Conservation (phyloP, 2,113 vertebrate genomes). For the Pelvicachromis taeniatus region DNA sequence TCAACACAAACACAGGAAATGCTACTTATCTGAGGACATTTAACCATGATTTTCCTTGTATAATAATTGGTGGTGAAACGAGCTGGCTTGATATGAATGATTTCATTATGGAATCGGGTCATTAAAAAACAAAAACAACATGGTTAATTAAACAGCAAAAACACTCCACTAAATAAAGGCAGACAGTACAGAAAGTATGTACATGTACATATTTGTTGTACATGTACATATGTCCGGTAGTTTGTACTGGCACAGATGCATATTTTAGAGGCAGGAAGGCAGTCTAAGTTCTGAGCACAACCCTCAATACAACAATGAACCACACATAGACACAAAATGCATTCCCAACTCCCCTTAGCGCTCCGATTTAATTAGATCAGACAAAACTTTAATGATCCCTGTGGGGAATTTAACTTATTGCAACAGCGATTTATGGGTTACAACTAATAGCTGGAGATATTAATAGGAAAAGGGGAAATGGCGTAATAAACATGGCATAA, state of each 20-base stretch:
- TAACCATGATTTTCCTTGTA: neutral
- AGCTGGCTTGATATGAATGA: neutral
- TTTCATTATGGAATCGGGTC: neutral
- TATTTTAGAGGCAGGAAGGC: neutral
- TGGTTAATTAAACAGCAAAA: neutral
- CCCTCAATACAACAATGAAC: conserved; percentile 11
- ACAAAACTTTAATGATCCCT: conserved; percentile 15
- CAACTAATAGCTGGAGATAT: neutral
- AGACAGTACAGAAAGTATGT: neutral
- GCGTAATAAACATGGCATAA: neutral
- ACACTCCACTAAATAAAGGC: neutral
- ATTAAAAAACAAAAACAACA: neutral
- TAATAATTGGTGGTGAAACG: neutral
- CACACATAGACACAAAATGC: neutral
- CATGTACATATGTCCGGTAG: neutral
- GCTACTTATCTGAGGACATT: neutral
- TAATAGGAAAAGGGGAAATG: conserved; percentile 1
- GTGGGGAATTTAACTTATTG: neutral
- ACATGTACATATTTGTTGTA: neutral
- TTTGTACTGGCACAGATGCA: neutral
- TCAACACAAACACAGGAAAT: neutral
- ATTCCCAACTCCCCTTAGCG: neutral
- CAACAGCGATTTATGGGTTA: neutral
- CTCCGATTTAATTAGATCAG: conserved; percentile 21
- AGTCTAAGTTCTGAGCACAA: neutral